These are phyloP conservation scores for Carlito syrichta DNA, from an alignment of 2,113 vertebrate species.

Conservation along the genomic window DNA sequence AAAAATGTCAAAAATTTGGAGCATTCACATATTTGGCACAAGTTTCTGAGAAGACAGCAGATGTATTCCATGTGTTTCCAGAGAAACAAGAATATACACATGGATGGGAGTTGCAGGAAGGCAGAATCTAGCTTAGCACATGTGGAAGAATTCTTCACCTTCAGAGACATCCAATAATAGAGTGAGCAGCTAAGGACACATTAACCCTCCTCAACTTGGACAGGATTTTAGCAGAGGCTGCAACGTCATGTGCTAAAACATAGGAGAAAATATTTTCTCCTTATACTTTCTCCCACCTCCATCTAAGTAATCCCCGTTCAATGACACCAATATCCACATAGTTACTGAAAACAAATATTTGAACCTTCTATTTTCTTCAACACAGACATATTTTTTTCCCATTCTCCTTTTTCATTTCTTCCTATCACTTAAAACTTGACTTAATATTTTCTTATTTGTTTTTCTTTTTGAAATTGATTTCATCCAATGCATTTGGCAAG, in stretches of 20 bases:
- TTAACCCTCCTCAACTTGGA: background rate
- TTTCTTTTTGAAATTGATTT: too few relatives aligned
- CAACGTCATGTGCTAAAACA: fast-evolving
- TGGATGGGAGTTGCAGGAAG: background rate
- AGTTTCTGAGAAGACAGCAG: background rate
- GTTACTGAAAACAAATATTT: background rate
- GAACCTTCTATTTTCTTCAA: background rate
- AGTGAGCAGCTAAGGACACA: too few relatives aligned
- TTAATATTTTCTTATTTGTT: too few relatives aligned
- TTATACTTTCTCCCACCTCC: background rate
- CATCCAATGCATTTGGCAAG: background rate
- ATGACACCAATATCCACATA: background rate
- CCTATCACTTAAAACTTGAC: too few relatives aligned
- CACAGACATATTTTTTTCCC: too few relatives aligned
- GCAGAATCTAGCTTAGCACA: background rate
- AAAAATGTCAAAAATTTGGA: slow-evolving; percentile 34
- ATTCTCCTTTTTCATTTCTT: too few relatives aligned
- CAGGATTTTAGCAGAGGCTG: background rate
- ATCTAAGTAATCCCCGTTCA: background rate
- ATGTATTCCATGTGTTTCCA: slow-evolving; percentile 28
- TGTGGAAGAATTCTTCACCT: background rate
- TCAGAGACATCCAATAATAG: background rate
- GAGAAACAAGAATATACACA: background rate
- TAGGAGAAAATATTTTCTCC: background rate
- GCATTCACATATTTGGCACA: slow-evolving; percentile 14